Conservation (phyloP, 2,888 invertebrate genomes). For the Beris chalybata region DNA sequence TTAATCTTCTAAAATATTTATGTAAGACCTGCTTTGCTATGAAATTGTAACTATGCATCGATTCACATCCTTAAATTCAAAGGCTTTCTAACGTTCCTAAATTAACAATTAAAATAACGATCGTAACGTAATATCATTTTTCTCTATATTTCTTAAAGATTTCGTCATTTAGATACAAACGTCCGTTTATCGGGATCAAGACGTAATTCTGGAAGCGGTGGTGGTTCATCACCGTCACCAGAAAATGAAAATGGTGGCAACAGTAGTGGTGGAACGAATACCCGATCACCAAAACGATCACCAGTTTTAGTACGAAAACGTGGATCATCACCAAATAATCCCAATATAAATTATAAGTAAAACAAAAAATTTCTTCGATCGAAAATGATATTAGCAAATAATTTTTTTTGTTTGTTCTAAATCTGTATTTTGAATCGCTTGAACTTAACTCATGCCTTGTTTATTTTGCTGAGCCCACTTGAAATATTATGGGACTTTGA, state of each 20-base stretch:
- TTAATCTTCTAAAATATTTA: no score
- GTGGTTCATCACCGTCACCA: slow-evolving; percentile 70
- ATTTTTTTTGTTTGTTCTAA: background rate
- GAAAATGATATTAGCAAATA: background rate
- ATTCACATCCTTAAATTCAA: slow-evolving; percentile 3
- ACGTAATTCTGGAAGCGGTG: slow-evolving; percentile 64
- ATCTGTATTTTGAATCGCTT: background rate
- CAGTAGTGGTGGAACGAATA: slow-evolving; percentile 42
- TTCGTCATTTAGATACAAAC: slow-evolving; percentile 84
- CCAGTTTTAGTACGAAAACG: slow-evolving; percentile 55
- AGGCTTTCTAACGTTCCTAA: slow-evolving; percentile 2
- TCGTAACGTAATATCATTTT: slow-evolving; percentile 9
- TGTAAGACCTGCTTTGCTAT: no score
- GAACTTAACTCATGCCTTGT: no score
- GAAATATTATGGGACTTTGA: no score
- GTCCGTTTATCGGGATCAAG: slow-evolving; percentile 70
- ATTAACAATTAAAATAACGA: slow-evolving; percentile 3
- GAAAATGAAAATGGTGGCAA: slow-evolving; percentile 58
- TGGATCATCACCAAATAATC: slow-evolving; percentile 46
- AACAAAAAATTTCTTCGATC: background rate
- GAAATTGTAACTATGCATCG: background rate
- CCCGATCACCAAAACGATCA: slow-evolving; percentile 59
- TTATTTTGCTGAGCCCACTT: no score
- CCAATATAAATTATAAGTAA: slow-evolving; percentile 22
- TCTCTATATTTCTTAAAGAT: slow-evolving; percentile 60